phyloP scores from a whole-genome alignment of 2,797 vertebrate species.

The Micromesistius poutassou region DNA sequence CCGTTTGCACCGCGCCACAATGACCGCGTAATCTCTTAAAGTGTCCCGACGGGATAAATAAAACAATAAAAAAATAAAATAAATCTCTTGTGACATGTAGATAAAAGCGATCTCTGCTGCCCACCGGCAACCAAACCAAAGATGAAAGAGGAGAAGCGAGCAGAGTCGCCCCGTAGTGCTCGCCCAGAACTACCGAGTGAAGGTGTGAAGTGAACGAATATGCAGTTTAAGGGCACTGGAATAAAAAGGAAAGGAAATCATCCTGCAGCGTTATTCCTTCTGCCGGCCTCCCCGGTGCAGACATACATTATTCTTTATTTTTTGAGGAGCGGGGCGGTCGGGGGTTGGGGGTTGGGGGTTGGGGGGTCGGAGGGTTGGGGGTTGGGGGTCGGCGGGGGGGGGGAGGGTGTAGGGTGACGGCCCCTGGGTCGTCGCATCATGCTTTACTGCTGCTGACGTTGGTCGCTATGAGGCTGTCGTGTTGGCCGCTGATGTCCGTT shows the following conservation, averaged over 20 bases:
- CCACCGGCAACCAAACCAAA: slow-evolving; percentile 47
- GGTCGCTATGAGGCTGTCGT: slow-evolving; percentile 87
- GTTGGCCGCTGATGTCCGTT: slow-evolving; percentile 81
- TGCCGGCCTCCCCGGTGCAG: slow-evolving; percentile 64
- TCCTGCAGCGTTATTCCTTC: slow-evolving; percentile 70
- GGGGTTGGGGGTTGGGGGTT: slow-evolving; percentile 8
- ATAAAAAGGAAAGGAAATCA: slow-evolving; percentile 63
- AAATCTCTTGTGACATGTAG: slow-evolving; percentile 64
- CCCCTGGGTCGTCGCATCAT: slow-evolving; percentile 72
- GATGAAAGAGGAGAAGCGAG: slow-evolving; percentile 39
- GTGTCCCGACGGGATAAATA: slow-evolving; percentile 53
- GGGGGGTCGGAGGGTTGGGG: too few relatives aligned
- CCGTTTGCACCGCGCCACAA: slow-evolving; percentile 15
- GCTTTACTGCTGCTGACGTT: slow-evolving; percentile 87
- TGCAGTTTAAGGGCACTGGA: slow-evolving; percentile 87
- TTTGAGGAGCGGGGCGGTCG: not conserved
- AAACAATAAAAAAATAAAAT: slow-evolving; percentile 64
- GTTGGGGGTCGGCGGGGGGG: not conserved
- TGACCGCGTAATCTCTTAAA: slow-evolving; percentile 35
- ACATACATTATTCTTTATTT: slow-evolving; percentile 52
- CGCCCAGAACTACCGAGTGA: not conserved
- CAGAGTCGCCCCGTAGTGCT: not conserved
- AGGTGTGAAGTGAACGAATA: not conserved
- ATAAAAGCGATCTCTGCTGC: slow-evolving; percentile 45
- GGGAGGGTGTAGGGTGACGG: slow-evolving; percentile 16